phyloP scores from a whole-genome alignment of 2,113 vertebrate genomes.

The Scatophagus argus region DNA sequence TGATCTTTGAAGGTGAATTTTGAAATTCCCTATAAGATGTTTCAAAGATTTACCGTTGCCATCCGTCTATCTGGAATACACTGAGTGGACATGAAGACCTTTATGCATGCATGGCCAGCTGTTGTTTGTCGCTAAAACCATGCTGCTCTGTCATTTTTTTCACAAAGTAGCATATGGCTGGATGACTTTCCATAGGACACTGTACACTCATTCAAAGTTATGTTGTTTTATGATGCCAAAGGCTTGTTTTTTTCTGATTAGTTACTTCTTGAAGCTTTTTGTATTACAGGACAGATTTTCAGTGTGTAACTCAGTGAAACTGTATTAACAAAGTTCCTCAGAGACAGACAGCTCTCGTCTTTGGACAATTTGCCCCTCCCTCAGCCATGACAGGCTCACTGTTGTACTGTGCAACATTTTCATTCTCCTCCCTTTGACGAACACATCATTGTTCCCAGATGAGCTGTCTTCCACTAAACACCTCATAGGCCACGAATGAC shows the following conservation, averaged over 20 bases:
- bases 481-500: constrained; percentile 60
- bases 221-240: constrained; percentile 37
- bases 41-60: constrained; percentile 66
- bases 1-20: constrained; percentile 74
- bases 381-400: constrained; percentile 63
- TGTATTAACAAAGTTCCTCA: constrained; percentile 53
- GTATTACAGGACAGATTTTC: constrained; percentile 17
- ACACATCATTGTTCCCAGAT: constrained; percentile 68
- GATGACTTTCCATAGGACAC: constrained; percentile 77
- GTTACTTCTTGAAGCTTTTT: constrained; percentile 12
- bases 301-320: constrained; percentile 29
- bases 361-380: constrained; percentile 50
- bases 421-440: constrained; percentile 60
- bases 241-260: constrained; percentile 5
- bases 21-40: constrained; percentile 59
- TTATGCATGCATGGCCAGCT: constrained; percentile 80
- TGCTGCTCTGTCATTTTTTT: constrained; percentile 75
- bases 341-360: constrained; percentile 49
- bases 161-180: constrained; percentile 75
- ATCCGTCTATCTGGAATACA: constrained; percentile 55
- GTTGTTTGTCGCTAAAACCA: constrained; percentile 75
- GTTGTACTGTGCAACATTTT: constrained; percentile 47
- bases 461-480: constrained; percentile 65
- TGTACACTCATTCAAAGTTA: constrained; percentile 64
- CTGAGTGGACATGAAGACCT: constrained; percentile 62